Percentiles rank a stretch among this genome's conserved stretches.
Conservation (phyloP, 2,797 vertebrate genomes). For the Nyctalus aviator region DNA sequence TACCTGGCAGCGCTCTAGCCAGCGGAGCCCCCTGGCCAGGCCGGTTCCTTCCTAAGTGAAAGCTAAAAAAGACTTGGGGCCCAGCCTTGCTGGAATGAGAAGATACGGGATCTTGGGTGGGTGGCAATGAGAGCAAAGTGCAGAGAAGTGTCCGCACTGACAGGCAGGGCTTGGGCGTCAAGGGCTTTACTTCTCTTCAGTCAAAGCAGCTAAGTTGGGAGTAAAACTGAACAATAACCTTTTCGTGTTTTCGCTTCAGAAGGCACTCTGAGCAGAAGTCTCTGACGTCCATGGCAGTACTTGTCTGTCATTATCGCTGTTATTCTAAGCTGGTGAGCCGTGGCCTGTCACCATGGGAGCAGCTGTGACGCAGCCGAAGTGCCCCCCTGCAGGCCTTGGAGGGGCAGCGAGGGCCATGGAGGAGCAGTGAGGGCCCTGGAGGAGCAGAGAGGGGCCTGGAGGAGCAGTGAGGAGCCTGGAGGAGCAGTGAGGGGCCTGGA, state of each 20-base stretch:
- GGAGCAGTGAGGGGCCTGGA: too few species aligned
- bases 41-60: conserved; percentile 40
- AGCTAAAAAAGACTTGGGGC: not conserved
- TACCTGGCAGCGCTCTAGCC: not conserved
- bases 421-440: too few species aligned
- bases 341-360: not conserved
- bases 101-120: not conserved
- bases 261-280: not conserved
- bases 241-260: not conserved
- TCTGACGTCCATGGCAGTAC: not conserved
- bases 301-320: not conserved
- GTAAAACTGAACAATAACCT: not conserved
- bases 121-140: not conserved
- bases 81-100: not conserved
- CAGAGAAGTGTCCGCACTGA: not conserved
- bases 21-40: not conserved
- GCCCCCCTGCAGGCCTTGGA: too few species aligned
- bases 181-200: not conserved
- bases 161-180: not conserved
- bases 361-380: not conserved
- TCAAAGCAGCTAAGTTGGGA: conserved; percentile 3
- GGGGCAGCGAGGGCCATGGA: too few species aligned
- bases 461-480: too few species aligned
- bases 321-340: not conserved
- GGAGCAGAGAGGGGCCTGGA: too few species aligned